A percentile compares a stretch with the other conserved stretches of the same genome.
Evolutionary conservation across 1,140 invertebrate species (phyloP).

Genomic region (Lethocerus indicus): DNA sequence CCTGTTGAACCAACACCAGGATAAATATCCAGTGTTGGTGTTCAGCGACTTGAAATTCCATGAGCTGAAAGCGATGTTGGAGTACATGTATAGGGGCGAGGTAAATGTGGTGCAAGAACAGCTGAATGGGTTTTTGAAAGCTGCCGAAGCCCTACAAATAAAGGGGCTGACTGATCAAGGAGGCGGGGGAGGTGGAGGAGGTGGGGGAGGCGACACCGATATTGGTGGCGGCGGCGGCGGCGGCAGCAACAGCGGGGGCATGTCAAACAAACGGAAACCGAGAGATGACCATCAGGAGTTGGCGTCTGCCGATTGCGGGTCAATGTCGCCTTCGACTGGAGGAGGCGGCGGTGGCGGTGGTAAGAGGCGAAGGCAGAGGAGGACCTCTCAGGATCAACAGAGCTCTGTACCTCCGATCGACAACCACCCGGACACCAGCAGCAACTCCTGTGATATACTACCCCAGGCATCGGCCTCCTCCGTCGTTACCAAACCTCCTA

Average conservation of each 20-base stretch:
- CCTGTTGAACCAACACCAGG: constrained; percentile 66
- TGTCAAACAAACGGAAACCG: neutral
- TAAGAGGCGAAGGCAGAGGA: neutral
- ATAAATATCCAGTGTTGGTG: constrained; percentile 82
- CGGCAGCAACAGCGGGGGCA: neutral
- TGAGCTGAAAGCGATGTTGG: constrained; percentile 80
- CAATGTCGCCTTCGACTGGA: neutral
- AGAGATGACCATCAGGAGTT: neutral
- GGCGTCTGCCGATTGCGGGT: neutral
- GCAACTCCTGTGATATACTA: neutral
- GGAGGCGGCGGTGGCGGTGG: neutral
- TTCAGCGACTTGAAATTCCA: constrained; percentile 81
- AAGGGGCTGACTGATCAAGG: constrained; percentile 62
- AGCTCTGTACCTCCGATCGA: neutral
- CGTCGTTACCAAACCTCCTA: too few species aligned
- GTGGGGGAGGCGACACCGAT: neutral
- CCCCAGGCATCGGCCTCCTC: too few species aligned
- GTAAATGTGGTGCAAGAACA: constrained; percentile 90
- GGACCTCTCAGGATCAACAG: neutral
- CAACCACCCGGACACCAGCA: neutral
- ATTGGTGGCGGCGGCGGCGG: neutral
- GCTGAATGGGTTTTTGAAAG: constrained; percentile 72
- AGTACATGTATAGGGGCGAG: constrained; percentile 89
- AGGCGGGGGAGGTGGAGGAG: constrained; percentile 11
- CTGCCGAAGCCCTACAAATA: constrained; percentile 79